These are phyloP conservation scores for Orthochromis malagaraziensis DNA, from an alignment of 2,113 vertebrate genomes.

Conservation along the genomic window DNA sequence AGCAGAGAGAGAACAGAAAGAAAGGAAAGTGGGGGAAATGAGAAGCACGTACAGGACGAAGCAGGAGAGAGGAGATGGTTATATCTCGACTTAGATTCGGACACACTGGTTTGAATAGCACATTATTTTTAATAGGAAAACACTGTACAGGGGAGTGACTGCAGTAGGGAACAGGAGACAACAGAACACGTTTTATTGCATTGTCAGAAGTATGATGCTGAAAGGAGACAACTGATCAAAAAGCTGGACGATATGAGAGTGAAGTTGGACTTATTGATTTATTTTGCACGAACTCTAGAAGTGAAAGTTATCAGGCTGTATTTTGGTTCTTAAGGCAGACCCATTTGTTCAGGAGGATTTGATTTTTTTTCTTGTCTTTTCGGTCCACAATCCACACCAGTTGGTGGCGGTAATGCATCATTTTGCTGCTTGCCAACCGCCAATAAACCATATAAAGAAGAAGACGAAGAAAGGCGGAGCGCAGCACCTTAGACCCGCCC, in stretches of 20 bases:
- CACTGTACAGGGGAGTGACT: neutral
- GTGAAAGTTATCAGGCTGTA: neutral
- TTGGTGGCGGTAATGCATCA: neutral
- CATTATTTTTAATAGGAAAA: neutral
- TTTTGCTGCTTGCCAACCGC: neutral
- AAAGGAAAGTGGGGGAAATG: neutral
- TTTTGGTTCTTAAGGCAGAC: neutral
- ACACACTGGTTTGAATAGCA: neutral
- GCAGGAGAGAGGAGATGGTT: neutral
- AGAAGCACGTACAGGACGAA: neutral
- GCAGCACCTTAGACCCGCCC: neutral
- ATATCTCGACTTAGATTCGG: neutral
- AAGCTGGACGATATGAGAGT: neutral
- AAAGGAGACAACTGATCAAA: neutral
- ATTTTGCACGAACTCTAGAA: neutral
- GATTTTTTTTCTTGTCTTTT: neutral
- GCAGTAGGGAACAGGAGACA: neutral
- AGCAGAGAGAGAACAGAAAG: neutral
- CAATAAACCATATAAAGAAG: neutral
- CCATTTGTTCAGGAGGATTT: neutral
- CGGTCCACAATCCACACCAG: neutral
- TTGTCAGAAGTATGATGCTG: neutral
- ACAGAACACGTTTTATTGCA: neutral
- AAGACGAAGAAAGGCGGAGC: neutral
- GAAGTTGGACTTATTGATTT: neutral